Evolutionary conservation across 2,888 invertebrate species (phyloP), one percentile per base, ranked within the genome.

Genomic region (Hipparchia sbordonii): DNA sequence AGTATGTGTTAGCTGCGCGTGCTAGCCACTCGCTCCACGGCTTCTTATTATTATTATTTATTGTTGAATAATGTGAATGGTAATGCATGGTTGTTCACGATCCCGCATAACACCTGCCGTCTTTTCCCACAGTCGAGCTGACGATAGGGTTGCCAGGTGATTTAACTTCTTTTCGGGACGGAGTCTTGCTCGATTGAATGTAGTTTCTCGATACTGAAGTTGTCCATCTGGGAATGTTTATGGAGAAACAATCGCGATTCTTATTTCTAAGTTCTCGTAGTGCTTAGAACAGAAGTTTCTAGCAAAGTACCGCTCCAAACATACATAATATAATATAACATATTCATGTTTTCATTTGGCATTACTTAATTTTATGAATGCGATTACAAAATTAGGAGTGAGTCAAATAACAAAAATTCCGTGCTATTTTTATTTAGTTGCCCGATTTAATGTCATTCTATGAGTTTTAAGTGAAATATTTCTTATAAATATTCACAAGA

Each of bases 71-170:
- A 93, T 92, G 90, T 93, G 93, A 93, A 93, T 93, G 92, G 93
- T 93, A 93, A 93, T 93, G 92, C 93, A 89, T 93, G 92, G 92
- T 91, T 92, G 93, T 93, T 93, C 94, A 93, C 94, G 94, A 94
- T 93, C 92, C 90, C 92, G 93, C 94, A 91, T 91, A 93, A 90
- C 95, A 95, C 94, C 95, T 95, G 94, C 94, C 94, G 91, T 91
- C 88, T 93, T 94, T 94, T 94, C 94, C 94, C 94, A 94, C 94
- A 94, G 89, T 94, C 92, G 87, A 83, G 88, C 87, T 85, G 82
- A 82, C 83, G 80, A 79, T 83, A 84, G 83, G 81, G 80, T 54
- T 1, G 45, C 45, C 70, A 56, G 33, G 2, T 48, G 33, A 33
- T 0, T 9, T 4, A 6, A 56, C 52, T 23, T 48, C n/a, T 61